Base-by-base conservation (phyloP, 2,797 vertebrate species). In the Lateolabrax maculatus region DNA sequence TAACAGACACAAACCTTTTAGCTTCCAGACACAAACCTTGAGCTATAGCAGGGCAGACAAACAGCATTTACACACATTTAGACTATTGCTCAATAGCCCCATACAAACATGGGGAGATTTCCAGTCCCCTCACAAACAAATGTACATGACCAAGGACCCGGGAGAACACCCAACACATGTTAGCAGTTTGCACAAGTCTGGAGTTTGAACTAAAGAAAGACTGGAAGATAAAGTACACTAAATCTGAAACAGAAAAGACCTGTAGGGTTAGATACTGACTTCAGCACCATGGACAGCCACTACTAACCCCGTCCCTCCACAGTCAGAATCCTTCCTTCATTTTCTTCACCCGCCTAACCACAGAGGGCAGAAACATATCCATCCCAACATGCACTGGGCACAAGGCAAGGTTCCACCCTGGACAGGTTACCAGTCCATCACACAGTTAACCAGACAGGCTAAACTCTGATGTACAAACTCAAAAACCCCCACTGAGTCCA, bases 281-380 rank as follows among this genome's bases (percentile, higher is more conserved):
- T 84, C 81, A 85, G 81, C 52, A 74, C 80, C 78, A 56, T 0
- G 51, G 64, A 74, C 46, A 74, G 78, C 9, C 10, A 46, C 53
- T 0, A 2, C 13, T 11, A 3, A n/a, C n/a, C n/a, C n/a, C 16
- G 31, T 34, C 31, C 6, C n/a, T n/a, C n/a, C 31, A 34, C 31
- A 34, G 4, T 34, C 31, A 34, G n/a, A n/a, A n/a, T n/a, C n/a
- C n/a, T n/a, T n/a, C n/a, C n/a, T n/a, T n/a, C n/a, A n/a, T n/a
- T n/a, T n/a, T n/a, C n/a, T n/a, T n/a, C n/a, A n/a, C n/a, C n/a
- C n/a, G n/a, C n/a, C n/a, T n/a, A n/a, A n/a, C n/a, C n/a, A n/a
- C n/a, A n/a, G n/a, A n/a, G n/a, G n/a, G 31, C 31, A 4, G 31
- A 34, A 34, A 34, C 31, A 34, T 6, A 34, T 34, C 31, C 31